A percentile compares a stretch with the other conserved stretches of the same genome.
These are phyloP conservation scores for Brachycybe producta DNA, from an alignment of 2,888 invertebrate genomes.

Conservation along the genomic window DNA sequence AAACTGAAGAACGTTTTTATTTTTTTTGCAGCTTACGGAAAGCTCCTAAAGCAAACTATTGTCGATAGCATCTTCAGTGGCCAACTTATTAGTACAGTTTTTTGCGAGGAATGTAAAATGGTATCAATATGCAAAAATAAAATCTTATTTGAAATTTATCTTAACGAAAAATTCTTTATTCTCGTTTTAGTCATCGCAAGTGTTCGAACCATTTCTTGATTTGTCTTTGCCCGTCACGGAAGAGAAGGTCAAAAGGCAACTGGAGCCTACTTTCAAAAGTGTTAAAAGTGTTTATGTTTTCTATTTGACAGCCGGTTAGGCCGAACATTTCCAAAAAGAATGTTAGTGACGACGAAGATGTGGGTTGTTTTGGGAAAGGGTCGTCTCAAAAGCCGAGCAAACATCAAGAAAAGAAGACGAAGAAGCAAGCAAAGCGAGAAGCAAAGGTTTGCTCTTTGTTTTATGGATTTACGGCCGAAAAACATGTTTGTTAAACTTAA, in stretches of 20 bases:
- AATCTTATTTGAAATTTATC: slow-evolving; percentile 3
- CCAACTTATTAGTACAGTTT: slow-evolving; percentile 67
- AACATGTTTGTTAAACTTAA: neutral
- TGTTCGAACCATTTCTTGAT: slow-evolving; percentile 86
- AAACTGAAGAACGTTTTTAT: neutral
- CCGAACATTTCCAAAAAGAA: slow-evolving; percentile 16
- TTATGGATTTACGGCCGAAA: neutral
- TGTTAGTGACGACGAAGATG: slow-evolving; percentile 13
- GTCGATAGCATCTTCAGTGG: slow-evolving; percentile 87
- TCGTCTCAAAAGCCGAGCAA: slow-evolving; percentile 25
- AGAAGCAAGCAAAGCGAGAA: slow-evolving; percentile 25
- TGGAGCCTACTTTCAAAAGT: slow-evolving; percentile 2
- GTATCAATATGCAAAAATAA: slow-evolving; percentile 26
- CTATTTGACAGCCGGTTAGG: slow-evolving; percentile 18
- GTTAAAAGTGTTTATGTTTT: neutral
- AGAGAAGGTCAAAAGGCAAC: slow-evolving; percentile 25
- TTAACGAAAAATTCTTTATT: slow-evolving; percentile 9
- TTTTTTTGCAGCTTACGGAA: slow-evolving; percentile 31
- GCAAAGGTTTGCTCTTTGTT: slow-evolving; percentile 18
- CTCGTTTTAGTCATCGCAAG: slow-evolving; percentile 55
- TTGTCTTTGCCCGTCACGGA: slow-evolving; percentile 71
- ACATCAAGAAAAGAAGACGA: slow-evolving; percentile 30
- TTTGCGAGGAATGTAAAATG: slow-evolving; percentile 71
- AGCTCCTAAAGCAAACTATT: slow-evolving; percentile 37
- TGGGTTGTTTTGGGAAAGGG: slow-evolving; percentile 1